phyloP scores from a whole-genome alignment of 2,113 vertebrate species.

The Epinephelus fuscoguttatus region DNA sequence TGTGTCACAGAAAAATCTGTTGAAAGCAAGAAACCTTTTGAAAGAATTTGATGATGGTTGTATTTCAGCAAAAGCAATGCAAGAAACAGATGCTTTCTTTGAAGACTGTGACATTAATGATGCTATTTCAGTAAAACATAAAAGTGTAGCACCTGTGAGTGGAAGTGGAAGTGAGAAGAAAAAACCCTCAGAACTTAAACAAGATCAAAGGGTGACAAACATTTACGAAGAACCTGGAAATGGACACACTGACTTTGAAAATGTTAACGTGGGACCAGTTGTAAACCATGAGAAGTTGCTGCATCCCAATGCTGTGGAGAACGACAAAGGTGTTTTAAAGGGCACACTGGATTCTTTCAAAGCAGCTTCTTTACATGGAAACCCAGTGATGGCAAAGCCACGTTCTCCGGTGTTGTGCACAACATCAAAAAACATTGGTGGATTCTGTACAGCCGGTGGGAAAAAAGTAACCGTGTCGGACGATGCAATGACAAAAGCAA shows the following conservation, averaged over 20 bases:
- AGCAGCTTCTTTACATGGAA: background rate
- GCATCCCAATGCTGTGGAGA: background rate
- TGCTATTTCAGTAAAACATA: background rate
- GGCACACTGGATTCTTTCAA: background rate
- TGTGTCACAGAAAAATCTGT: conserved; percentile 26
- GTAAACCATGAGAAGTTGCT: background rate
- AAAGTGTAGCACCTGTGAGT: background rate
- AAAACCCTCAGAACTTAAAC: background rate
- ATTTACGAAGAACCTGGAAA: background rate
- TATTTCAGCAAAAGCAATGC: conserved; percentile 41
- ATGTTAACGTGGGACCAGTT: background rate
- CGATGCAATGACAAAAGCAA: conserved; percentile 57
- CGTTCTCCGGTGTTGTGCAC: background rate
- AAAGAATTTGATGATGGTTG: conserved; percentile 47
- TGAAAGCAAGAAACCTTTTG: conserved; percentile 36
- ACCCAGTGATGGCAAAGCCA: background rate
- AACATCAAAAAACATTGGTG: conserved; percentile 5
- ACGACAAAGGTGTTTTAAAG: background rate
- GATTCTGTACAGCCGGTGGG: conserved; percentile 74
- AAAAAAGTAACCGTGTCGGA: conserved; percentile 58
- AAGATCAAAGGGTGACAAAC: background rate
- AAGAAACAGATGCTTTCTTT: conserved; percentile 50
- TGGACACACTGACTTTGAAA: background rate
- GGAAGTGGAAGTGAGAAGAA: background rate
- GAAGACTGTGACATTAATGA: conserved; percentile 20